These are phyloP conservation scores for Argyrosomus regius DNA, from an alignment of 2,797 vertebrate species.

Conservation along the genomic window DNA sequence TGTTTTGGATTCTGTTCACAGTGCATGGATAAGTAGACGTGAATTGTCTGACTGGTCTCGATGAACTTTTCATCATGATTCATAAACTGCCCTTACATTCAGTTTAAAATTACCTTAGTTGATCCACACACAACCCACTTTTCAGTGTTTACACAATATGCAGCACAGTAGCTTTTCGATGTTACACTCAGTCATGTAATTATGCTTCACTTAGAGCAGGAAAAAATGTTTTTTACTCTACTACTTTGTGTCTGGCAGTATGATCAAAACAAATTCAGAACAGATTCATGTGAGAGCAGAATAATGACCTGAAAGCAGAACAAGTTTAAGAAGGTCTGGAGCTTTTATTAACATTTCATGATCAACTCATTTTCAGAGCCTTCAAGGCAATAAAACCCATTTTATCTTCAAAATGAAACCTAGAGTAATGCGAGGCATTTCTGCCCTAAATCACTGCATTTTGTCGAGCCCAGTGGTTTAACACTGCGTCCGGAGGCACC, in stretches of 20 bases:
- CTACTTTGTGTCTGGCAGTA: neutral
- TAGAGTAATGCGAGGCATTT: conserved; percentile 23
- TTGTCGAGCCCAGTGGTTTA: conserved; percentile 37
- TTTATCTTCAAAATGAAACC: conserved; percentile 42
- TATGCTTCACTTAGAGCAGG: conserved; percentile 17
- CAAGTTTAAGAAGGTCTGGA: conserved; percentile 35
- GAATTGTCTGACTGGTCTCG: conserved; percentile 23
- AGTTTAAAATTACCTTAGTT: conserved; percentile 4
- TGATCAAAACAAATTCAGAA: conserved; percentile 29
- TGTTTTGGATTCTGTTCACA: conserved; percentile 15
- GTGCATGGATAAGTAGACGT: conserved; percentile 8
- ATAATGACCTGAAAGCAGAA: conserved; percentile 27
- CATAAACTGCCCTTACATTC: conserved; percentile 30
- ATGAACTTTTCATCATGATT: conserved; percentile 40
- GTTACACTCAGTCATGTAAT: conserved; percentile 21
- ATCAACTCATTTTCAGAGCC: conserved; percentile 49
- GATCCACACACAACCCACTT: conserved; percentile 17
- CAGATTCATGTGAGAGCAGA: conserved; percentile 18
- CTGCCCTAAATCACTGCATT: conserved; percentile 39
- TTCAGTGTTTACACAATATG: conserved; percentile 19
- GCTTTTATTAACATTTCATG: conserved; percentile 54
- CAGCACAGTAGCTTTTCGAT: conserved; percentile 1
- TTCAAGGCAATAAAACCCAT: conserved; percentile 41
- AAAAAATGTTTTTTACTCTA: neutral
- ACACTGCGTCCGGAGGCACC: conserved; percentile 26